A percentile compares a stretch with the other conserved stretches of the same genome.
Evolutionary conservation across 2,888 invertebrate genomes (phyloP).

Genomic region (Acanthosoma haemorrhoidale): DNA sequence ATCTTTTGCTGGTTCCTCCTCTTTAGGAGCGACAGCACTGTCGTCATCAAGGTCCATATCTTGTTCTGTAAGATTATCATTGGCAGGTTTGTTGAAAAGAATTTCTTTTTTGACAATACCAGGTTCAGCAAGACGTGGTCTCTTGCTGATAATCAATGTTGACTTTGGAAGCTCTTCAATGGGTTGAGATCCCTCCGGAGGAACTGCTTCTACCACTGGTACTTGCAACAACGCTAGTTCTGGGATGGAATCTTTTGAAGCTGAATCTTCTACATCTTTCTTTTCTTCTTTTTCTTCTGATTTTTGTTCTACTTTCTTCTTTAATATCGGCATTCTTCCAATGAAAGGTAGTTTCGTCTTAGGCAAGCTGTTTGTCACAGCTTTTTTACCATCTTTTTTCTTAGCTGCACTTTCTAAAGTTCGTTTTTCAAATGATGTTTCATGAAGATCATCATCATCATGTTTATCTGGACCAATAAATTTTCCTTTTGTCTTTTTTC

Average conservation of each 20-base stretch:
- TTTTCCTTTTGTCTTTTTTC: conserved; percentile 19
- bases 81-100: conserved; percentile 26
- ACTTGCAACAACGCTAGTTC: background rate
- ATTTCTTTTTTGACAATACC: conserved; percentile 22
- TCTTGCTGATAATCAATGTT: conserved; percentile 32
- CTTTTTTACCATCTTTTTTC: conserved; percentile 39
- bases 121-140: conserved; percentile 21
- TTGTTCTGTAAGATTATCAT: conserved; percentile 39
- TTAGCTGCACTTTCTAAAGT: conserved; percentile 40
- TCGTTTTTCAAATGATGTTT: conserved; percentile 46
- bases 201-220: background rate
- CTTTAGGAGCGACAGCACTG: conserved; percentile 31
- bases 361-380: conserved; percentile 41
- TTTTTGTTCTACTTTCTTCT: conserved; percentile 39
- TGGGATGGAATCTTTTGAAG: background rate
- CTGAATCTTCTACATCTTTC: conserved; percentile 22
- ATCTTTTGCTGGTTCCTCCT: conserved; percentile 41
- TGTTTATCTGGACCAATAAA: background rate
- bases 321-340: conserved; percentile 75
- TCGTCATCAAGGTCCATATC: conserved; percentile 44
- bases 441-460: conserved; percentile 44
- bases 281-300: conserved; percentile 45
- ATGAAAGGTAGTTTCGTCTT: conserved; percentile 76
- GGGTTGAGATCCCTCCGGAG: background rate
- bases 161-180: conserved; percentile 32